A percentile compares a stretch with the other conserved stretches of the same genome.
Evolutionary conservation across 2,888 invertebrate species (phyloP).

Genomic region (Dolichopus griseipennis): DNA sequence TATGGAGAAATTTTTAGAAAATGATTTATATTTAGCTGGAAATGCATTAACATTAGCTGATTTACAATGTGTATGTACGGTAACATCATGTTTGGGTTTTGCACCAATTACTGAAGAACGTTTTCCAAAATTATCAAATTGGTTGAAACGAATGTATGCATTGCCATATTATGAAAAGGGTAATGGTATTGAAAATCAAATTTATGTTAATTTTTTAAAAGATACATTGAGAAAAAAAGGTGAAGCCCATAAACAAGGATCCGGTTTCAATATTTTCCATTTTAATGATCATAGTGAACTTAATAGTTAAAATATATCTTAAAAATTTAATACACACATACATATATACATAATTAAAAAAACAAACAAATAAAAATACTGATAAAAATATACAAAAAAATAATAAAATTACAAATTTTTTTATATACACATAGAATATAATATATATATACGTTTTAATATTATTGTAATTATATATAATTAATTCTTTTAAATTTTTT

Average conservation of each 20-base stretch:
- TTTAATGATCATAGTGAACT: slow-evolving; percentile 3
- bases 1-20: slow-evolving; percentile 28
- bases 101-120: slow-evolving; percentile 18
- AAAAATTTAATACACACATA: no score
- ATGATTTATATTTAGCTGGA: slow-evolving; percentile 16
- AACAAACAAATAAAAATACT: no score
- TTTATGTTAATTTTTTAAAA: slow-evolving; percentile 14
- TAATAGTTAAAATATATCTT: background rate
- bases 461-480: no score
- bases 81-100: slow-evolving; percentile 17
- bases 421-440: no score
- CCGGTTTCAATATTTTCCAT: background rate
- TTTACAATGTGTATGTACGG: slow-evolving; percentile 18
- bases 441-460: no score
- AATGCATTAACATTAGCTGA: slow-evolving; percentile 21
- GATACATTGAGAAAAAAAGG: slow-evolving; percentile 6
- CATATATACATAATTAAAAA: no score
- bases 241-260: background rate
- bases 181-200: slow-evolving; percentile 15
- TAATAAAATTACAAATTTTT: no score
- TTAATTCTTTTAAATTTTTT: no score
- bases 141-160: slow-evolving; percentile 23
- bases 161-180: slow-evolving; percentile 18
- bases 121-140: slow-evolving; percentile 19
- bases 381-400: no score